These are phyloP conservation scores for Saxicola maurus DNA, from an alignment of 2,797 vertebrate genomes.

Conservation along the genomic window DNA sequence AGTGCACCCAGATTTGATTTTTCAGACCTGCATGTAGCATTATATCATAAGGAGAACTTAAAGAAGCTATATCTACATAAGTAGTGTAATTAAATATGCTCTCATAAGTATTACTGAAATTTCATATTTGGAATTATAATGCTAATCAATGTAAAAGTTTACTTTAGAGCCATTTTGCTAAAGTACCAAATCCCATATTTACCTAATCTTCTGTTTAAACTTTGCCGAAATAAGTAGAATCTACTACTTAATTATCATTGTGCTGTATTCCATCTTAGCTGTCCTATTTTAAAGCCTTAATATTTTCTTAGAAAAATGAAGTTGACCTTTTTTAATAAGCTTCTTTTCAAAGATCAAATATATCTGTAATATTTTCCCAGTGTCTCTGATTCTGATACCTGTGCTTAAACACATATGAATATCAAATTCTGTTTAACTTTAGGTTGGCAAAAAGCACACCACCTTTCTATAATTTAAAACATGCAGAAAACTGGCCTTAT, in stretches of 20 bases:
- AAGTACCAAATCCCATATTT: conserved; percentile 10
- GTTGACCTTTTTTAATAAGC: conserved; percentile 2
- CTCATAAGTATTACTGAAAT: background rate
- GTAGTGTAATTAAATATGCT: background rate
- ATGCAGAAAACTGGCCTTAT: background rate
- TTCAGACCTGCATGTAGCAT: background rate
- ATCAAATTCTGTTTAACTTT: background rate
- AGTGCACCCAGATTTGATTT: background rate
- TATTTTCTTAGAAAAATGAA: conserved; percentile 39
- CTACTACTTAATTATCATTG: background rate
- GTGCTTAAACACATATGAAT: background rate
- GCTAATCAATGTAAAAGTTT: background rate
- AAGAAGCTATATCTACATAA: background rate
- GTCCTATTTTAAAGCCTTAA: background rate
- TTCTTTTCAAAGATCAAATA: background rate
- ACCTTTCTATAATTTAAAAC: background rate
- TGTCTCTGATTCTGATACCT: background rate
- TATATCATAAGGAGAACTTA: background rate
- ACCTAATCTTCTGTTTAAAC: conserved; percentile 14
- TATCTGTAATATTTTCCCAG: background rate
- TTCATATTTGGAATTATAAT: background rate
- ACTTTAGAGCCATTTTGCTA: background rate
- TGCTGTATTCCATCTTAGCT: background rate
- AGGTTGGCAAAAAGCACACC: background rate
- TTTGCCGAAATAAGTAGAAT: background rate